Evolutionary conservation across 2,797 vertebrate species (phyloP).

Genomic region (Scomberomorus guttatus): DNA sequence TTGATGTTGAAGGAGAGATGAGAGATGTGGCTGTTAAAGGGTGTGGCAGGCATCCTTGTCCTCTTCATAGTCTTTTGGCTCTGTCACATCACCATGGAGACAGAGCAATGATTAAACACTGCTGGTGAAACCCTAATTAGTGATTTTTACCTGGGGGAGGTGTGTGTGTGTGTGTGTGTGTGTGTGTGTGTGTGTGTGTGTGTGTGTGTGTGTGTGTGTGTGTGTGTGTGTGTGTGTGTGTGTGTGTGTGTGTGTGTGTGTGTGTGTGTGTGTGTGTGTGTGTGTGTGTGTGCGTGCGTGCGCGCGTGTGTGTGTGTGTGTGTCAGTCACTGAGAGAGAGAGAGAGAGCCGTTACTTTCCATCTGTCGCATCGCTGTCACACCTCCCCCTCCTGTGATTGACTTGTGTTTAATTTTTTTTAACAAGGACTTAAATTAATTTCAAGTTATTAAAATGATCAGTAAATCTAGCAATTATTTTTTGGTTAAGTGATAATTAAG

Average conservation of each 20-base stretch:
- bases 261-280: constrained; percentile 5
- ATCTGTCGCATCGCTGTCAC: background rate
- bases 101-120: constrained; percentile 56
- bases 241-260: constrained; percentile 1
- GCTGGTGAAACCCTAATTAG: constrained; percentile 50
- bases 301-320: background rate
- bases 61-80: constrained; percentile 36
- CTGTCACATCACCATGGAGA: constrained; percentile 63
- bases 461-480: background rate
- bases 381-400: background rate
- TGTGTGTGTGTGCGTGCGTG: constrained; percentile 15
- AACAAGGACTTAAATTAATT: background rate
- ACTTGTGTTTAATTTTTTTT: background rate
- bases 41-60: constrained; percentile 38
- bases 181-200: background rate
- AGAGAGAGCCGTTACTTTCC: background rate
- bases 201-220: constrained; percentile 1
- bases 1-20: constrained; percentile 7
- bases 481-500: background rate
- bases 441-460: background rate
- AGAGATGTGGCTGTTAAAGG: constrained; percentile 25
- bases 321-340: background rate
- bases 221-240: background rate
- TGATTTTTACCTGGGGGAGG: constrained; percentile 40
- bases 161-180: constrained; percentile 7